A percentile compares a stretch with the other conserved stretches of the same genome.
These are phyloP conservation scores for Dynastes grantii DNA, from an alignment of 2,888 invertebrate species.

Conservation along the genomic window DNA sequence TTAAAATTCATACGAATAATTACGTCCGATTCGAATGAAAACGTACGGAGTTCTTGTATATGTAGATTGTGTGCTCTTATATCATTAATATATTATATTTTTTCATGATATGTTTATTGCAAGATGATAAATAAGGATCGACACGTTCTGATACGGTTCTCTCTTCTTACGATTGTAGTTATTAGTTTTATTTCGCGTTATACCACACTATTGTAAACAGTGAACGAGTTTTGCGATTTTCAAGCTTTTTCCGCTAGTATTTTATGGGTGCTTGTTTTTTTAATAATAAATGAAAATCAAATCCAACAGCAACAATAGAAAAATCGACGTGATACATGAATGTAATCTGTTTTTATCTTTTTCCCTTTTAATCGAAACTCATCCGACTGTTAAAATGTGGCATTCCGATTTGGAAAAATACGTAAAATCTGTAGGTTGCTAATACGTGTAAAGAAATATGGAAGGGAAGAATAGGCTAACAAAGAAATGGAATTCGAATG, in stretches of 20 bases:
- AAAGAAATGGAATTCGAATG: constrained; percentile 3
- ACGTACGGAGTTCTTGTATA: constrained; percentile 24
- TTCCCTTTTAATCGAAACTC: constrained; percentile 16
- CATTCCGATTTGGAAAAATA: constrained; percentile 11
- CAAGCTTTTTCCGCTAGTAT: constrained; percentile 2
- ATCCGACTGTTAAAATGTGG: constrained; percentile 8
- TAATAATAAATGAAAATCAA: background rate
- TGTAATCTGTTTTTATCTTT: background rate
- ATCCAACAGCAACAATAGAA: background rate
- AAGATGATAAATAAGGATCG: background rate
- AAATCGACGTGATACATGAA: background rate
- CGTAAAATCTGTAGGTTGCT: background rate
- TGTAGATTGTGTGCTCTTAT: constrained; percentile 49
- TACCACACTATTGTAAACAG: constrained; percentile 16
- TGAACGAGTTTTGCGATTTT: constrained; percentile 22
- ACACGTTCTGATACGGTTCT: constrained; percentile 2
- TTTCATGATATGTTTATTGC: constrained; percentile 39
- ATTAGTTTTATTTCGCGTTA: background rate
- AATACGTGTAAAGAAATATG: constrained; percentile 2
- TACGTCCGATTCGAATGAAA: constrained; percentile 8
- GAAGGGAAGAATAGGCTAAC: background rate
- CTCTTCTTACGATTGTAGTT: background rate
- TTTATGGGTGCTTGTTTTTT: constrained; percentile 27
- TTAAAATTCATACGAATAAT: background rate
- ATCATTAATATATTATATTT: constrained; percentile 41